phyloP scores from a whole-genome alignment of 2,113 vertebrate genomes.

The Mesocricetus auratus region DNA sequence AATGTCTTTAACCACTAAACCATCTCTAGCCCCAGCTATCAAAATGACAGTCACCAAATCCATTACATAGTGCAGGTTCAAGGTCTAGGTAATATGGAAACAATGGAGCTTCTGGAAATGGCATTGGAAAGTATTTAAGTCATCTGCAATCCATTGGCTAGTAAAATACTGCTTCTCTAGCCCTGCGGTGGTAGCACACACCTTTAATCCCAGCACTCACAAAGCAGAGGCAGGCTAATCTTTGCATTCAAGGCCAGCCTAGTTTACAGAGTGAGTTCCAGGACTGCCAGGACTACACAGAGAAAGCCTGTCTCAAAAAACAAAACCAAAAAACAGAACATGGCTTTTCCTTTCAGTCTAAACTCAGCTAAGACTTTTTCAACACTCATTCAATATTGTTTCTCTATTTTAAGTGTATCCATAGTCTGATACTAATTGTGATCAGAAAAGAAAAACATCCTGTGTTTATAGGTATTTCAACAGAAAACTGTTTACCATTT shows the following conservation, averaged over 20 bases:
- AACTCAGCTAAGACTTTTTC: background rate
- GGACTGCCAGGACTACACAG: too few relatives aligned
- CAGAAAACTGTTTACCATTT: background rate
- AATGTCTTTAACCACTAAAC: background rate
- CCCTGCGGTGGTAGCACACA: background rate
- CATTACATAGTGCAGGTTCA: background rate
- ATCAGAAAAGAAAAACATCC: background rate
- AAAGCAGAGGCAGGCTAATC: background rate
- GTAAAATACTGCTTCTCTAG: background rate
- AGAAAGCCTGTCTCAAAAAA: background rate
- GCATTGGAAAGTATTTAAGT: slow-evolving; percentile 24
- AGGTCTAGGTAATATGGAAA: background rate
- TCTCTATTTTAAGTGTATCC: background rate
- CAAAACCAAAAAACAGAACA: background rate
- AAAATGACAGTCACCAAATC: background rate
- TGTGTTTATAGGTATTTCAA: background rate
- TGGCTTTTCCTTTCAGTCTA: background rate
- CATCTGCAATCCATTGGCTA: background rate
- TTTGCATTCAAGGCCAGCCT: too few relatives aligned
- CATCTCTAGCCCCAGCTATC: background rate
- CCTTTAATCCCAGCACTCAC: background rate
- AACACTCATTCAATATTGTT: background rate
- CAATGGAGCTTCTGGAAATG: background rate
- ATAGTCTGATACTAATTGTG: background rate
- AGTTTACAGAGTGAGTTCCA: too few relatives aligned